Evolutionary conservation across 2,797 vertebrate species (phyloP).

Genomic region (Danio kyathit): DNA sequence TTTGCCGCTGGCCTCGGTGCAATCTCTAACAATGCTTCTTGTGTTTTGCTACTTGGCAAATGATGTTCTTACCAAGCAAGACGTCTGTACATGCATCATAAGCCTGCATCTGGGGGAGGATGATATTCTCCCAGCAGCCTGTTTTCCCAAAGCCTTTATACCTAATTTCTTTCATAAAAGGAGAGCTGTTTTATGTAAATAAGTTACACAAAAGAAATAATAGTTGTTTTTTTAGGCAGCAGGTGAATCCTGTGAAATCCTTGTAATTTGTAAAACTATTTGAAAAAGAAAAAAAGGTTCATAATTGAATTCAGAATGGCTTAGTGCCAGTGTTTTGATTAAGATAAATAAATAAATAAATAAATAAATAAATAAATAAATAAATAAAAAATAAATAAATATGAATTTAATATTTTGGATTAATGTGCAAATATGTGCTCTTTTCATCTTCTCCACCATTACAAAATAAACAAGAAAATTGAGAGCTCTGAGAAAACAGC

Average conservation of each 20-base stretch:
- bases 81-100: neutral
- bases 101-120: neutral
- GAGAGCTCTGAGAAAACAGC: no score
- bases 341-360: neutral
- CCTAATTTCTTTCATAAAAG: slow-evolving; percentile 2
- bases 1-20: slow-evolving; percentile 69
- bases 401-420: neutral
- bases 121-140: slow-evolving; percentile 11
- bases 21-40: slow-evolving; percentile 46
- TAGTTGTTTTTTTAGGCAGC: neutral
- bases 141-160: slow-evolving; percentile 28
- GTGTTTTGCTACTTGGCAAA: slow-evolving; percentile 55
- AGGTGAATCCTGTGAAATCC: slow-evolving; percentile 8
- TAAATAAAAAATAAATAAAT: neutral
- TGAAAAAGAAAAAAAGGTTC: neutral
- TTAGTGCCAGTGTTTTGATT: neutral
- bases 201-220: neutral
- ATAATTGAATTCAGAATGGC: neutral
- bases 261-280: neutral
- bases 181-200: neutral
- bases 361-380: no score
- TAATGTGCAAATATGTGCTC: no score
- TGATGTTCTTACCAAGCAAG: slow-evolving; percentile 59
- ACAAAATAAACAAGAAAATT: no score
- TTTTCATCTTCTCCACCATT: no score